Evolutionary conservation across 2,797 vertebrate genomes (phyloP), one percentile per base, ranked within the genome.

Genomic region (Petrocephalus sullivani): DNA sequence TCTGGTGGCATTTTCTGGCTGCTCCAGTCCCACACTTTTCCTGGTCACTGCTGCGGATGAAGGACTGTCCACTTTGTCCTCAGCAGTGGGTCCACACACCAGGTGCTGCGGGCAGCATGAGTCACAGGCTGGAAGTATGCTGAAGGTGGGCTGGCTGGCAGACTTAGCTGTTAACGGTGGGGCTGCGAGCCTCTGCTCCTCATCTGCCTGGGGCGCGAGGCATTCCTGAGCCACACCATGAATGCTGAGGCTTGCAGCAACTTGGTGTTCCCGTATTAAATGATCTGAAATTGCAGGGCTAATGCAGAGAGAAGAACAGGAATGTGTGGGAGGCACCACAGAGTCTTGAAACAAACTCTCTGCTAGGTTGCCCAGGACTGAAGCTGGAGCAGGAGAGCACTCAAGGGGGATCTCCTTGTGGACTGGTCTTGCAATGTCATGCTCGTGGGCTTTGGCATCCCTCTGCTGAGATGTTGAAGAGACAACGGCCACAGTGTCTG

Each of bases 391-490:
- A 83, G 90, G 64, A 93, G 89, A 7, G 16, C 81, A 88, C 83
- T 54, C 51, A 90, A 71, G 53, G 67, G 87, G 87, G 87, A 56
- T 90, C 90, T 90, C 90, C 89, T 86, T 51, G 53, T 64, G 90
- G 37, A 87, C 87, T 88, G 92, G 90, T 89, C 92, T 90, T 88
- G 89, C 89, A 90, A 81, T 82, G 60, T 87, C 87, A 60, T 87
- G 88, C 54, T 60, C 90, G n/a, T 84, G 87, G 91, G 88, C 87
- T 90, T 90, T 89, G 89, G 85, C 89, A 67, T 94, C 90, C 87
- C 87, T 90, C 84, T 90, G 87, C 82, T 91, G 91, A 89, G 91
- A 92, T 61, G 83, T 75, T 56, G 90, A 85, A 85, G 89, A 89
- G 85, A 91, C 90, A 93, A 90, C 85, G 12, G 81, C 41, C 64